Evolutionary conservation across 1,140 invertebrate species (phyloP), one percentile per base, ranked within the genome.

Genomic region (Asobara japonica): DNA sequence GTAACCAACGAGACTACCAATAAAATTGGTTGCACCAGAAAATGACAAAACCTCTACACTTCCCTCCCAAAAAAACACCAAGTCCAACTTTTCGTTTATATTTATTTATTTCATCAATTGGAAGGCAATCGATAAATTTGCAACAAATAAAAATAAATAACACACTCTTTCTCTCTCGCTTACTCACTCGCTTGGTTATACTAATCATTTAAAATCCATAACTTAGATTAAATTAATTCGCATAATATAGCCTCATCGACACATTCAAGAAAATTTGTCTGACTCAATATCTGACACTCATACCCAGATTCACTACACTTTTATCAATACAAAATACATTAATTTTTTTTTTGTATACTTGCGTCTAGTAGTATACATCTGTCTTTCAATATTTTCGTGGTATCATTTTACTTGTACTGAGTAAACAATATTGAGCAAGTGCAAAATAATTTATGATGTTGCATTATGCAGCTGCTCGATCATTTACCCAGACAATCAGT

Each of bases 91-190:
- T 80, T 83, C 83, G 78, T 83, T 79, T 80, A 71, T 79, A 80
- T 84, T 86, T 83, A 86, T 86, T 86, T 86, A 86, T 86, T 86
- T 86, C 86, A 77, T 86, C 79, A 86, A 86, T 84, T 87, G 85
- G 85, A 87, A 86, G 86, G 86, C 86, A 87, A 87, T 86, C 86
- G 85, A 85, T 86, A 86, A 87, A 87, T 86, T 86, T 83, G 85
- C 86, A 87, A 87, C 86, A 87, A 87, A 87, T 87, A 87, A 87
- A 87, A 86, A 87, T 87, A 87, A 87, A 87, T 87, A 87, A 87
- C 86, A 86, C 86, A 85, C 84, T 86, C 79, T 86, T 84, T 86
- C 84, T 83, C 83, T 82, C 83, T 86, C 86, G 83, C 83, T 85
- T 82, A n/a, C 79, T 86, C 83, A 85, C 84, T 83, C 83, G 82